Evolutionary conservation across 2,113 vertebrate species (phyloP).

Genomic region (Planiliza haematocheilus): DNA sequence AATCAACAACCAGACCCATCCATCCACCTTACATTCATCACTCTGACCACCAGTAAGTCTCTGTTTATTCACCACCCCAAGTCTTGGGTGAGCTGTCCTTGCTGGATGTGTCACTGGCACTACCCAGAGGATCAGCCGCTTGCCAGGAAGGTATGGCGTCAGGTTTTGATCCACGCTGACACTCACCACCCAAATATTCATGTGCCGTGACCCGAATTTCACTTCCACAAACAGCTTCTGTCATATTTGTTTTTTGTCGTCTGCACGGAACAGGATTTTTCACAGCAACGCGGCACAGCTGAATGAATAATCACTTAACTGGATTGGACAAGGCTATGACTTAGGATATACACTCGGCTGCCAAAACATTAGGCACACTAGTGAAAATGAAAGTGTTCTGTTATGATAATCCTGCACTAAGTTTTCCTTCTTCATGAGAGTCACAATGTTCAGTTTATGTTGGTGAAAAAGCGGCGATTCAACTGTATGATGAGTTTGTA

Average conservation of each 20-base stretch:
- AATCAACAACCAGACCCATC: slow-evolving; percentile 28
- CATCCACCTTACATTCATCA: slow-evolving; percentile 26
- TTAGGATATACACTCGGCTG: background rate
- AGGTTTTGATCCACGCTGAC: slow-evolving; percentile 38
- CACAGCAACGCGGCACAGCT: too few relatives aligned
- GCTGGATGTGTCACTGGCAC: slow-evolving; percentile 50
- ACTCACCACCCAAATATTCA: slow-evolving; percentile 47
- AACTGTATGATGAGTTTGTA: too few relatives aligned
- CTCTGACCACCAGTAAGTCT: slow-evolving; percentile 31
- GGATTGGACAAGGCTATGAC: background rate
- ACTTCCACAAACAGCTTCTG: slow-evolving; percentile 6
- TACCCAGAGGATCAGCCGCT: slow-evolving; percentile 16
- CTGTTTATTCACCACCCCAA: slow-evolving; percentile 45
- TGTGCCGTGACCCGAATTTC: slow-evolving; percentile 17
- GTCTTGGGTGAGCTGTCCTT: slow-evolving; percentile 52
- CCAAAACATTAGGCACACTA: too few relatives aligned
- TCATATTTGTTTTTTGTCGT: slow-evolving; percentile 31
- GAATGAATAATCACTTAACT: background rate
- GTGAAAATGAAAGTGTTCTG: too few relatives aligned
- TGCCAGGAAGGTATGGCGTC: slow-evolving; percentile 53
- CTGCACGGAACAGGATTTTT: background rate
- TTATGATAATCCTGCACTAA: too few relatives aligned
- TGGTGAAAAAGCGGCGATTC: too few relatives aligned
- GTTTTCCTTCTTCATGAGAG: too few relatives aligned
- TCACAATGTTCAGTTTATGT: too few relatives aligned